These are phyloP conservation scores for Alloplasta piceator DNA, from an alignment of 2,888 invertebrate genomes.

Conservation along the genomic window DNA sequence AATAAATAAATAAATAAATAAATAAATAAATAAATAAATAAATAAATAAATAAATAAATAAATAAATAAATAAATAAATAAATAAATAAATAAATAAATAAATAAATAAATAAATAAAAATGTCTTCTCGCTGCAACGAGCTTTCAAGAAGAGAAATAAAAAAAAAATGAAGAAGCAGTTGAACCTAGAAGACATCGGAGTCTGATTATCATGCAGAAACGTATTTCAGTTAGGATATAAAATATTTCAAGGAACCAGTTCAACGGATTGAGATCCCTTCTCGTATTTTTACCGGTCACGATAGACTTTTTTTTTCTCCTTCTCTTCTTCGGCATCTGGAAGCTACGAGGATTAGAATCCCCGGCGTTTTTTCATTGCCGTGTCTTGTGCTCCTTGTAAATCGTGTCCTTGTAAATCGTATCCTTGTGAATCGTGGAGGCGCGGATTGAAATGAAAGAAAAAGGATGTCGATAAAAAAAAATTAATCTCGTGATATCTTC, in stretches of 20 bases:
- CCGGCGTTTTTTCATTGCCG: constrained; percentile 17
- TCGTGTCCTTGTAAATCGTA: constrained; percentile 18
- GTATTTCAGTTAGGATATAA: constrained; percentile 45
- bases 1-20: constrained; percentile 30
- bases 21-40: constrained; percentile 31
- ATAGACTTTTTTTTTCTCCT: constrained; percentile 37
- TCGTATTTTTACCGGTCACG: constrained; percentile 52
- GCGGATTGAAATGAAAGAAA: background rate
- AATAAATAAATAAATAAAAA: constrained; percentile 24
- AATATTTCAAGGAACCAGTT: constrained; percentile 49
- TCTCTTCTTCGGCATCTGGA: constrained; percentile 63
- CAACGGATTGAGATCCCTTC: constrained; percentile 52
- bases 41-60: constrained; percentile 27
- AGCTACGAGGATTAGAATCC: constrained; percentile 60
- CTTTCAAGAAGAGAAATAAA: too few species aligned
- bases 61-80: constrained; percentile 27
- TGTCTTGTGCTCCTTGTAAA: constrained; percentile 6
- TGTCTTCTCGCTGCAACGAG: background rate
- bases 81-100: constrained; percentile 30
- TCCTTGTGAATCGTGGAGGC: too few species aligned
- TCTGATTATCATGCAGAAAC: background rate
- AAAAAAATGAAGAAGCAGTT: too few species aligned
- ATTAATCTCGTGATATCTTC: constrained; percentile 24
- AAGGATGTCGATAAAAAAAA: constrained; percentile 12
- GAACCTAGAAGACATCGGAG: too few species aligned